phyloP scores from a whole-genome alignment of 2,797 vertebrate genomes.

The Neomorphus geoffroyi region DNA sequence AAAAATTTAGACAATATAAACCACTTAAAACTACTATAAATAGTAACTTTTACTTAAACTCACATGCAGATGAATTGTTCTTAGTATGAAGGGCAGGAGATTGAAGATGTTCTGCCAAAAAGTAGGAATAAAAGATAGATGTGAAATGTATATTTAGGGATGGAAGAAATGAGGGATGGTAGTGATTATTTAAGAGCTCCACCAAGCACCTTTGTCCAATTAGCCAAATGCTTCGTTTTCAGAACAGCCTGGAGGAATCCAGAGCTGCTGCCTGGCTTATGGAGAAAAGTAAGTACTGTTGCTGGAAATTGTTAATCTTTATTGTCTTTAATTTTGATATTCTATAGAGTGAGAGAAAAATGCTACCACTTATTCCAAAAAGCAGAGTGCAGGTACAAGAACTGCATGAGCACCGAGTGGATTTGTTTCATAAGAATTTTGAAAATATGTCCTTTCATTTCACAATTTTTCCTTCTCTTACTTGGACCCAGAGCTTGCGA shows the following conservation, averaged over 20 bases:
- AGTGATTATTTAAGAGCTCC: conserved; percentile 54
- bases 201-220: conserved; percentile 64
- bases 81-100: not conserved
- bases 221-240: conserved; percentile 52
- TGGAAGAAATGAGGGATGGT: conserved; percentile 42
- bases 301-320: not conserved
- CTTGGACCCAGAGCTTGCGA: not conserved
- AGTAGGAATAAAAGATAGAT: conserved; percentile 46
- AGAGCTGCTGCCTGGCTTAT: conserved; percentile 12
- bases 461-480: not conserved
- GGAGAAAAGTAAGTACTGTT: not conserved
- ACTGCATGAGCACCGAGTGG: not conserved
- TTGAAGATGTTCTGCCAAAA: conserved; percentile 48
- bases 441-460: not conserved
- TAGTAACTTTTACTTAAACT: conserved; percentile 40
- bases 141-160: conserved; percentile 11
- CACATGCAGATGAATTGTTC: conserved; percentile 2
- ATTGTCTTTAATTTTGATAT: not conserved
- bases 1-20: conserved; percentile 62
- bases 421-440: not conserved
- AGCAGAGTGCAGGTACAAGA: not conserved
- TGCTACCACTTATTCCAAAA: not conserved
- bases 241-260: conserved; percentile 10
- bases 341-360: not conserved
- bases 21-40: conserved; percentile 46